These are phyloP conservation scores for Cotesia chilonis DNA, from an alignment of 1,140 invertebrate genomes.

Conservation along the genomic window DNA sequence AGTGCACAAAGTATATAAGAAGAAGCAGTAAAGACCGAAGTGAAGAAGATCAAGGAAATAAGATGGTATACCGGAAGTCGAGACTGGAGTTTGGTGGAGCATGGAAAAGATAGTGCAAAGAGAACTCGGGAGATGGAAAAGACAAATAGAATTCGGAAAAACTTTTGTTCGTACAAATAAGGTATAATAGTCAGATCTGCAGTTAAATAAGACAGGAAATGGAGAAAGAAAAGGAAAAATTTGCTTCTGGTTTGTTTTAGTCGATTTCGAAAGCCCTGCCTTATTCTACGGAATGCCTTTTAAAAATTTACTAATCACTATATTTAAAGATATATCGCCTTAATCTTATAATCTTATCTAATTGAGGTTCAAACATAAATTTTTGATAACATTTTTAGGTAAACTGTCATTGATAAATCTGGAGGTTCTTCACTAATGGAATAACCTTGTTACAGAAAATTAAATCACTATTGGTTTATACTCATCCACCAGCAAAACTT, in stretches of 20 bases:
- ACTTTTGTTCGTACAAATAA: conserved; percentile 49
- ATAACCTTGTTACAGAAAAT: not conserved
- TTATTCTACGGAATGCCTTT: too few species aligned
- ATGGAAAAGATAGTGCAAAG: conserved; percentile 41
- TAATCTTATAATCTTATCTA: not conserved
- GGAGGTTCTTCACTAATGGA: not conserved
- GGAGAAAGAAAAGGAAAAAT: conserved; percentile 16
- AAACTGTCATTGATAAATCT: not conserved
- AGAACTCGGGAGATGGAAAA: conserved; percentile 42
- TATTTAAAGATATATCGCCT: too few species aligned
- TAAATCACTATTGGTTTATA: not conserved
- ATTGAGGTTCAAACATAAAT: not conserved
- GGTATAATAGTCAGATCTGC: conserved; percentile 52
- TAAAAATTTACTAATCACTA: too few species aligned
- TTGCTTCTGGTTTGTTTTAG: conserved; percentile 5
- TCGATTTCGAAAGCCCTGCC: not conserved
- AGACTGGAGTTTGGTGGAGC: conserved; percentile 38
- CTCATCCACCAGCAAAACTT: too few species aligned
- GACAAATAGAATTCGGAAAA: conserved; percentile 59
- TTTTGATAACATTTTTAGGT: not conserved
- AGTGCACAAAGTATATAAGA: conserved; percentile 25
- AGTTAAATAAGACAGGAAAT: not conserved
- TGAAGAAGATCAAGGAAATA: too few species aligned
- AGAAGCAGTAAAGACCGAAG: conserved; percentile 6
- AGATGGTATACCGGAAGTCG: conserved; percentile 9